phyloP scores from a whole-genome alignment of 1,140 invertebrate species.

The Maniola jurtina region DNA sequence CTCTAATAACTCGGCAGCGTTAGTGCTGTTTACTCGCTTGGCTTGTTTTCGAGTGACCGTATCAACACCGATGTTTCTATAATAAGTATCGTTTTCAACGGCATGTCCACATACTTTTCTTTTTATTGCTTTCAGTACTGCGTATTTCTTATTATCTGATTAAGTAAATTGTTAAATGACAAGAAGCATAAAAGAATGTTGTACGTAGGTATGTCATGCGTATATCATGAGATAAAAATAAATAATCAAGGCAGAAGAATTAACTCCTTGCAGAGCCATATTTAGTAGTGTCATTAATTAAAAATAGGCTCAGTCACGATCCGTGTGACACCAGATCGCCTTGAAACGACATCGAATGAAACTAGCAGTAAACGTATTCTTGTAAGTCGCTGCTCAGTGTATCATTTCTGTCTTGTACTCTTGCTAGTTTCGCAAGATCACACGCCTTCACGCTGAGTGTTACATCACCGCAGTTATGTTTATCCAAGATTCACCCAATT shows the following conservation, averaged over 20 bases:
- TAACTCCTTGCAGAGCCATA: neutral
- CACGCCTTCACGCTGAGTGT: constrained; percentile 39
- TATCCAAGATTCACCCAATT: constrained; percentile 56
- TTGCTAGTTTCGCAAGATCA: constrained; percentile 56
- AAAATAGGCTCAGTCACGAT: constrained; percentile 30
- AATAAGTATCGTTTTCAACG: neutral
- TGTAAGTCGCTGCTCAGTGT: constrained; percentile 18
- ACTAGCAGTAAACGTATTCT: constrained; percentile 28
- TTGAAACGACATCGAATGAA: constrained; percentile 39
- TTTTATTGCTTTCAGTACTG: neutral
- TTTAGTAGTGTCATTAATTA: constrained; percentile 13
- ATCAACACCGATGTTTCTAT: constrained; percentile 9
- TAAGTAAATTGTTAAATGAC: no score
- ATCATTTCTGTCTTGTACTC: constrained; percentile 36
- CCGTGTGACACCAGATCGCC: constrained; percentile 42
- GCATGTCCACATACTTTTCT: neutral
- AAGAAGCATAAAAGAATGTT: no score
- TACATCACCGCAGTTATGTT: constrained; percentile 64
- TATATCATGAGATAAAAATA: no score
- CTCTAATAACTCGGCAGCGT: constrained; percentile 30
- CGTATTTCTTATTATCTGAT: no score
- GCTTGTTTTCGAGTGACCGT: constrained; percentile 26
- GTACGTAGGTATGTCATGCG: neutral
- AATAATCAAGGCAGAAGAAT: neutral
- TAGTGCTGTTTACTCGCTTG: constrained; percentile 39